Conservation (phyloP, 2,888 invertebrate genomes). For the Germaria angustata region DNA sequence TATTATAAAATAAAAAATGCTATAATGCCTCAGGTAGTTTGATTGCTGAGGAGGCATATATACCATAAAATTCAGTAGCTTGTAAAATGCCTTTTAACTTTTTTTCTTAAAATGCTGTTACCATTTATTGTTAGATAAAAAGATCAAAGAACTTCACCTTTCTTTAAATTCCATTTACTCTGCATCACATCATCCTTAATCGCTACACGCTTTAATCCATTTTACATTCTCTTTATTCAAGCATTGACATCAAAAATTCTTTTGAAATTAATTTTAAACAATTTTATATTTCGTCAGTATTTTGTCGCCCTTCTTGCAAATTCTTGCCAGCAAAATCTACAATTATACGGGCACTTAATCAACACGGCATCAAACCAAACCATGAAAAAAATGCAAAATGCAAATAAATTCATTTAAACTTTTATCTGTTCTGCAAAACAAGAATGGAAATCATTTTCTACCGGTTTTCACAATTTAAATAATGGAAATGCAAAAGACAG, state of each 20-base stretch:
- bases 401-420: conserved; percentile 58
- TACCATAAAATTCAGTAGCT: no score
- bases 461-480: conserved; percentile 26
- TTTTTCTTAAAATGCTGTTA: no score
- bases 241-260: conserved; percentile 24
- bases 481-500: not conserved
- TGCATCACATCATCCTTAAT: no score
- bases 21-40: no score
- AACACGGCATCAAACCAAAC: not conserved
- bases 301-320: not conserved
- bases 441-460: conserved; percentile 50
- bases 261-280: conserved; percentile 31
- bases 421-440: conserved; percentile 5
- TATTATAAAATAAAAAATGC: no score
- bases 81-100: no score
- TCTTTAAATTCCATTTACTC: no score
- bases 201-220: no score
- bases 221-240: no score
- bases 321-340: not conserved
- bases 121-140: no score
- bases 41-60: no score
- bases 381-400: conserved; percentile 39
- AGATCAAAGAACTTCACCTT: no score
- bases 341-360: conserved; percentile 30
- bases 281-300: not conserved